Conservation (phyloP, 2,888 invertebrate genomes). For the Gymnosoma rotundatum region DNA sequence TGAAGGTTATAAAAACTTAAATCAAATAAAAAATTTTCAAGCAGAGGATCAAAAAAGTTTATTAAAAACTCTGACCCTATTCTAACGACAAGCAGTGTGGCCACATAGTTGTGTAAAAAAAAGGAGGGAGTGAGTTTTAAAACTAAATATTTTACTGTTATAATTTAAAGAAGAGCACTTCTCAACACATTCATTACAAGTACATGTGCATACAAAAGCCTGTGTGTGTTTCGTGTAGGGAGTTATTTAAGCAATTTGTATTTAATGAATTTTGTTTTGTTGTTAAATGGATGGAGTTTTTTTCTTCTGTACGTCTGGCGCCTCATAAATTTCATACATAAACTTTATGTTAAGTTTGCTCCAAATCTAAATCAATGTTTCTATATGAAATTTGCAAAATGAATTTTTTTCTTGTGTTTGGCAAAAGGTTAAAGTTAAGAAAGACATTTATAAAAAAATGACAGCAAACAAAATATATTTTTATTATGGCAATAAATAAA, state of each 20-base stretch:
- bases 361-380: conserved; percentile 2
- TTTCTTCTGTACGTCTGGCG: conserved; percentile 54
- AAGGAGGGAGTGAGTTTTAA: conserved; percentile 27
- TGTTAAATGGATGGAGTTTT: neutral
- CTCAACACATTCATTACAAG: neutral
- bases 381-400: neutral
- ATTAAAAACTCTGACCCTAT: too few species aligned
- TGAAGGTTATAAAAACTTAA: too few species aligned
- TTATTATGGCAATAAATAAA: neutral
- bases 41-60: too few species aligned
- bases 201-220: neutral
- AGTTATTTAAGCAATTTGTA: conserved; percentile 56
- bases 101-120: conserved; percentile 15
- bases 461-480: conserved; percentile 20
- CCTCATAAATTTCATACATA: conserved; percentile 63
- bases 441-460: conserved; percentile 36
- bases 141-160: conserved; percentile 13
- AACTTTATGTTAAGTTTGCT: conserved; percentile 58
- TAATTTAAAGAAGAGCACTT: conserved; percentile 18
- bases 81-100: neutral
- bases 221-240: neutral
- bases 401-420: conserved; percentile 13
- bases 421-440: conserved; percentile 64
- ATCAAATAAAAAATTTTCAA: too few species aligned
- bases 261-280: neutral